Conservation (phyloP, 2,113 vertebrate genomes). For the Microcebus murinus region DNA sequence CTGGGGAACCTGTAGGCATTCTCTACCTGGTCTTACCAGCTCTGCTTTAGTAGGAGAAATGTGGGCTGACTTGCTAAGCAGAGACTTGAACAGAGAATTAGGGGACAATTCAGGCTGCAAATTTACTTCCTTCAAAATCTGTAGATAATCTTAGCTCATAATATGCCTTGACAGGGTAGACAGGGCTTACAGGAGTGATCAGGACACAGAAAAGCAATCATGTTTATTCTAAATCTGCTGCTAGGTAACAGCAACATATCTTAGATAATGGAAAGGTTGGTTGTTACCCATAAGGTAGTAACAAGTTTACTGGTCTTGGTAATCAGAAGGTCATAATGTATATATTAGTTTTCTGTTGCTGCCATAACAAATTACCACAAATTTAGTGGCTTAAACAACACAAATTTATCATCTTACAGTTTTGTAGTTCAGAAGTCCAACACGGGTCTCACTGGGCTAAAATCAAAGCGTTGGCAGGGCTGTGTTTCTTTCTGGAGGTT, state of each 20-base stretch:
- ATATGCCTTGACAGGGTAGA: conserved; percentile 31
- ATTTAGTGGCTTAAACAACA: neutral
- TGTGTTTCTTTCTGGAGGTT: neutral
- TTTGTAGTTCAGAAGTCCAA: neutral
- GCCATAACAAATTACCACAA: neutral
- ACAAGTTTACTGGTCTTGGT: neutral
- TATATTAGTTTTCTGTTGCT: neutral
- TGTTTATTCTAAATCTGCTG: conserved; percentile 44
- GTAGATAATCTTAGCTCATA: conserved; percentile 25
- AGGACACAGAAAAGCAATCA: conserved; percentile 1
- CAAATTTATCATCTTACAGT: neutral
- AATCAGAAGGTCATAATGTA: neutral
- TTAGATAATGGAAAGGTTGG: neutral
- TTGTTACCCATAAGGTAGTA: neutral
- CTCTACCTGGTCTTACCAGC: neutral
- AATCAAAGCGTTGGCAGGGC: neutral
- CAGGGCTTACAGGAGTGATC: neutral
- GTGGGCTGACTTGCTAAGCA: neutral
- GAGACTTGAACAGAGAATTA: neutral
- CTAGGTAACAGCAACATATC: conserved; percentile 56
- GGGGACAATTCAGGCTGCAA: neutral
- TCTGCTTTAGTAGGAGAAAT: conserved; percentile 11
- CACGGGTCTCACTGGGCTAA: neutral
- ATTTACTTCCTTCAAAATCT: conserved; percentile 35
- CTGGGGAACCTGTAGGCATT: neutral